Evolutionary conservation across 2,888 invertebrate species (phyloP).

Genomic region (Cryptocephalus primarius): DNA sequence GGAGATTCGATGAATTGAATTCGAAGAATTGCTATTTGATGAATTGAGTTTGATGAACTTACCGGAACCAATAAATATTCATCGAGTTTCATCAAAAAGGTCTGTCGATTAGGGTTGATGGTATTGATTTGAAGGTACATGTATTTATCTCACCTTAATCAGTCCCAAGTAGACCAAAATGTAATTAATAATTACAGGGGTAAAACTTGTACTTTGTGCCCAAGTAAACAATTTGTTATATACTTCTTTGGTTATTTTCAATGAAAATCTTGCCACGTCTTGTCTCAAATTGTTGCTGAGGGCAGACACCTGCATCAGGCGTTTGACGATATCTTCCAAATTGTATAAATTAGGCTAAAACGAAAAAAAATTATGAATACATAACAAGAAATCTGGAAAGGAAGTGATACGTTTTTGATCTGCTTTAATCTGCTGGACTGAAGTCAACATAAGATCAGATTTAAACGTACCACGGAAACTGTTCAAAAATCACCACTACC

Average conservation of each 20-base stretch:
- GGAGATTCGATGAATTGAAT: too few relatives aligned
- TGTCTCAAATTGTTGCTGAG: conserved; percentile 44
- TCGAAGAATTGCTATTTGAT: too few relatives aligned
- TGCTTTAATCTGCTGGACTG: too few relatives aligned
- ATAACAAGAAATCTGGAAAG: not conserved
- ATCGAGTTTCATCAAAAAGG: too few relatives aligned
- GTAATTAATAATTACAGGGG: conserved; percentile 50
- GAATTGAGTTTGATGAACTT: too few relatives aligned
- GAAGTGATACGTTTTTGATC: too few relatives aligned
- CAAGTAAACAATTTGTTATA: conserved; percentile 44
- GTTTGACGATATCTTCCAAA: conserved; percentile 33
- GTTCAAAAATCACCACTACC: too few relatives aligned
- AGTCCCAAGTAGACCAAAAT: conserved; percentile 55
- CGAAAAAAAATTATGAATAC: conserved; percentile 4
- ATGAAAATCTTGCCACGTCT: conserved; percentile 33
- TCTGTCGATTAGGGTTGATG: conserved; percentile 1
- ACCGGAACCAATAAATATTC: too few relatives aligned
- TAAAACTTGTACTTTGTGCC: conserved; percentile 38
- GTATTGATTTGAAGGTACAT: not conserved
- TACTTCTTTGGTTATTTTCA: conserved; percentile 39
- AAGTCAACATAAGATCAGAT: too few relatives aligned
- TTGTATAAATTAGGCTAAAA: conserved; percentile 19
- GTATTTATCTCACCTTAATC: conserved; percentile 49
- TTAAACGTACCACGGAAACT: too few relatives aligned
- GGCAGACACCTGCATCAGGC: conserved; percentile 45